A percentile compares a stretch with the other conserved stretches of the same genome.
phyloP scores from a whole-genome alignment of 2,888 invertebrate species.

The Stenodema calcarata region DNA sequence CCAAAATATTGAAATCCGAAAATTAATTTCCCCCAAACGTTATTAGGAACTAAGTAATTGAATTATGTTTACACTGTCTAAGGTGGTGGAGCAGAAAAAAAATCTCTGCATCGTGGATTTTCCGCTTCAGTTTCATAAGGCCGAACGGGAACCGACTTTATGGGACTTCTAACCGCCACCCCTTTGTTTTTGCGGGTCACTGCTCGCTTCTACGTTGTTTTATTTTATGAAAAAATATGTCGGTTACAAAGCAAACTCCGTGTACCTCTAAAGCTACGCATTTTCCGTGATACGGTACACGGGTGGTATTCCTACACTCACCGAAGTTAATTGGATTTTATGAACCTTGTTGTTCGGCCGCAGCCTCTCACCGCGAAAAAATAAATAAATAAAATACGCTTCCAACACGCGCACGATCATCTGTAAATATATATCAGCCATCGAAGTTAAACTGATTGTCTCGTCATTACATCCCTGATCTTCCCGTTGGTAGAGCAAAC shows the following conservation, averaged over 20 bases:
- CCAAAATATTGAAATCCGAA: too few species aligned
- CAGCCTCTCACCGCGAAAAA: background rate
- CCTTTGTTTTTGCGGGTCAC: conserved; percentile 4
- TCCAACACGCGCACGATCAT: too few species aligned
- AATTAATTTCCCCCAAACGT: too few species aligned
- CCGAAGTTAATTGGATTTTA: background rate
- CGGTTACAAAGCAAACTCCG: background rate
- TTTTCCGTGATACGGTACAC: background rate
- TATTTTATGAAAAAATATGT: background rate
- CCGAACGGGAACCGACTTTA: background rate
- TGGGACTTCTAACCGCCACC: background rate
- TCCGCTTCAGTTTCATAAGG: background rate
- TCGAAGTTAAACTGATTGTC: too few species aligned
- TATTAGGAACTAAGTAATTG: too few species aligned
- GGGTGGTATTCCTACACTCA: background rate
- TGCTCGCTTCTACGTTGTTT: background rate
- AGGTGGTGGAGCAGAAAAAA: background rate
- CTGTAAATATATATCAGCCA: too few species aligned
- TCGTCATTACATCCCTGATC: too few species aligned
- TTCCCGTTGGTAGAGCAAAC: too few species aligned
- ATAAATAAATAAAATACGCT: too few species aligned
- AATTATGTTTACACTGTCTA: too few species aligned
- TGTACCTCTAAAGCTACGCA: background rate
- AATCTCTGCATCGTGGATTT: background rate
- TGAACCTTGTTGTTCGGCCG: too few species aligned